Conservation (phyloP, 2,888 invertebrate species). For the Tridacna gigas region DNA sequence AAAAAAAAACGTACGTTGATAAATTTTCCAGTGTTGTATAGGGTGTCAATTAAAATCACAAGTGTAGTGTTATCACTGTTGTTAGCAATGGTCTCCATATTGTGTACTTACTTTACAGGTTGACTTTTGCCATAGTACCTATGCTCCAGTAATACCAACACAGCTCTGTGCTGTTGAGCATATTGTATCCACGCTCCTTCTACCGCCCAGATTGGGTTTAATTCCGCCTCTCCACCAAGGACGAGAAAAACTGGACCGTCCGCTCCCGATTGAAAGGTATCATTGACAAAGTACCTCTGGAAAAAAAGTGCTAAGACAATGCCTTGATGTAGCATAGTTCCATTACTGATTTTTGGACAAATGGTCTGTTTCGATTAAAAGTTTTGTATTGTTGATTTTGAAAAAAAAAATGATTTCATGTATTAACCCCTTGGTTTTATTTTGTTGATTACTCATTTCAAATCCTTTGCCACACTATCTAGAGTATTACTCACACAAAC, state of each 20-base stretch:
- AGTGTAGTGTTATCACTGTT: too few species aligned
- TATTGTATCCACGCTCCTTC: slow-evolving; percentile 89
- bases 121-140: slow-evolving; percentile 96
- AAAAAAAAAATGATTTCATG: not conserved
- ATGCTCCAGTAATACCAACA: slow-evolving; percentile 95
- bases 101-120: slow-evolving; percentile 90
- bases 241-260: slow-evolving; percentile 94
- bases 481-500: too few species aligned
- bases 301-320: not conserved
- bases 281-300: slow-evolving; percentile 48
- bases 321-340: too few species aligned
- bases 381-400: not conserved
- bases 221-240: slow-evolving; percentile 96
- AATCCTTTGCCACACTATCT: too few species aligned
- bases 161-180: slow-evolving; percentile 88
- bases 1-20: too few species aligned
- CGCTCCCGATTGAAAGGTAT: slow-evolving; percentile 16
- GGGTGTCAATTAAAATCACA: too few species aligned
- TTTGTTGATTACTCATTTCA: not conserved
- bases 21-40: too few species aligned
- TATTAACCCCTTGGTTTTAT: not conserved
- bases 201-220: slow-evolving; percentile 93
- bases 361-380: not conserved
- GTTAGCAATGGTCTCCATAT: too few species aligned
- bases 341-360: not conserved